Percentiles rank a stretch among this genome's conserved stretches.
These are phyloP conservation scores for Tipula confusa DNA, from an alignment of 2,888 invertebrate genomes.

Conservation along the genomic window DNA sequence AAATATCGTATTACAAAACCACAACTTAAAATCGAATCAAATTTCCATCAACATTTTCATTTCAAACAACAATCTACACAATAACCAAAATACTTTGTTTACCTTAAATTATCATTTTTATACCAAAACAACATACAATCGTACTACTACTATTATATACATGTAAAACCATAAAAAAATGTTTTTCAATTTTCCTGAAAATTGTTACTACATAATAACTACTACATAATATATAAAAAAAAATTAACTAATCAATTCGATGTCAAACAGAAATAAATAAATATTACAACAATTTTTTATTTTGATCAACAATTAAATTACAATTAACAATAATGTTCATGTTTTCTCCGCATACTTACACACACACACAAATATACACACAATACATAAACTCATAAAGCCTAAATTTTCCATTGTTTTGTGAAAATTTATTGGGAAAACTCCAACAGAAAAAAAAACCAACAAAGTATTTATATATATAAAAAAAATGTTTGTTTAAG, in stretches of 20 bases:
- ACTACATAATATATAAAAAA: not conserved
- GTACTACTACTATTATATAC: not conserved
- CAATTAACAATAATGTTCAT: constrained; percentile 20
- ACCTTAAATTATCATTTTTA: not conserved
- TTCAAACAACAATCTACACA: not conserved
- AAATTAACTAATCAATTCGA: constrained; percentile 15
- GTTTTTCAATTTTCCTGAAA: constrained; percentile 16
- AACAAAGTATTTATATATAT: not conserved
- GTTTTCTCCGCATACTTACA: not conserved
- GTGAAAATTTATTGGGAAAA: not conserved
- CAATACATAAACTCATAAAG: not conserved
- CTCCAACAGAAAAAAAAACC: not conserved
- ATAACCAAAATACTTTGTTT: not conserved
- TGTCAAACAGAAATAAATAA: not conserved
- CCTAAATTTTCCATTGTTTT: not conserved
- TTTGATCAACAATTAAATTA: constrained; percentile 25
- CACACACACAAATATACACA: not conserved
- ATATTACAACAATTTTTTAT: not conserved
- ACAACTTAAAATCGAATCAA: constrained; percentile 28
- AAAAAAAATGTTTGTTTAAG: not conserved
- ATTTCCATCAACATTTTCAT: constrained; percentile 20
- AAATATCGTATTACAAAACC: constrained; percentile 26
- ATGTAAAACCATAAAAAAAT: not conserved
- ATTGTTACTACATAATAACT: not conserved
- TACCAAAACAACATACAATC: not conserved